Percentiles rank a stretch among this genome's conserved stretches.
Conservation (phyloP, 2,113 vertebrate genomes). For the Lynx canadensis region DNA sequence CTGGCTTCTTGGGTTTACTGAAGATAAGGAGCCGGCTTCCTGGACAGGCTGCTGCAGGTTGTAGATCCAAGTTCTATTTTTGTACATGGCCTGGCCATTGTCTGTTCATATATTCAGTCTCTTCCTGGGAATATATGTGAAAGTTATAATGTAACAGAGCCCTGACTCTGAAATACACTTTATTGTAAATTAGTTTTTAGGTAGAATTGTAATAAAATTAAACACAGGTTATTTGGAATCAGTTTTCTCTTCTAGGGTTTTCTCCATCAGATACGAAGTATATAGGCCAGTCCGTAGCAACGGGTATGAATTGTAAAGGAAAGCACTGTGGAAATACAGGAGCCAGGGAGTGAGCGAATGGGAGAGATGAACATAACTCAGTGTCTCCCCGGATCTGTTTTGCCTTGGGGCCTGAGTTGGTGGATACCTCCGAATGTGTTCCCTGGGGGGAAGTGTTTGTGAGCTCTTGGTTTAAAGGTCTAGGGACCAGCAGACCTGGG, state of each 20-base stretch:
- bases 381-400: neutral
- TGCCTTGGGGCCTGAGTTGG: neutral
- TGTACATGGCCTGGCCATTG: neutral
- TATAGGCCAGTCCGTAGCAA: neutral
- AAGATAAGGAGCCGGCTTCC: neutral
- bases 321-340: neutral
- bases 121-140: rapidly evolving
- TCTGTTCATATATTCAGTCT: neutral
- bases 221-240: neutral
- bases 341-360: neutral
- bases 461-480: neutral
- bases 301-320: neutral
- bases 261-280: neutral
- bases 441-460: neutral
- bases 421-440: neutral
- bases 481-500: neutral
- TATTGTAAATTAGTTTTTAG: neutral
- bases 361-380: neutral
- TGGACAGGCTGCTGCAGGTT: neutral
- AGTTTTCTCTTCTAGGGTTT: neutral
- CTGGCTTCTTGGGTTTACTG: neutral
- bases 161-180: neutral
- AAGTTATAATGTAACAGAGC: neutral
- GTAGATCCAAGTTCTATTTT: neutral
- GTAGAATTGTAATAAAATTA: neutral